These are phyloP conservation scores for Limnephilus auricula DNA, from an alignment of 2,888 invertebrate genomes.

Conservation along the genomic window DNA sequence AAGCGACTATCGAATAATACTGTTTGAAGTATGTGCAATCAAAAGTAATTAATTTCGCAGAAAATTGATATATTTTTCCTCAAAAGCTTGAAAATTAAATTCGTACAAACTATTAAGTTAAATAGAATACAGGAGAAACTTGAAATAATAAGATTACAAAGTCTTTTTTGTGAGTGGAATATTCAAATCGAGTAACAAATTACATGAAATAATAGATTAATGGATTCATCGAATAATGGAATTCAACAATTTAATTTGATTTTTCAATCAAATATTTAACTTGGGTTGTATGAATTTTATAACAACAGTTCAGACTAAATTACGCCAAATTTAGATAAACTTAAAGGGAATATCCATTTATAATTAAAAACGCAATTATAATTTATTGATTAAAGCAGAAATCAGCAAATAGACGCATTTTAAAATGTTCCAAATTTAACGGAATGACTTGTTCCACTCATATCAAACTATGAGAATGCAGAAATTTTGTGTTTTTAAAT, in stretches of 20 bases:
- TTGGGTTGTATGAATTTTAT: not conserved
- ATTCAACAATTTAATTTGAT: not conserved
- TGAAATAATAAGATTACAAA: not conserved
- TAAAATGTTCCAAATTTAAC: not conserved
- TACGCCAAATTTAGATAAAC: not conserved
- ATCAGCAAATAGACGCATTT: not conserved
- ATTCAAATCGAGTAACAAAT: not conserved
- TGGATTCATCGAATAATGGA: not conserved
- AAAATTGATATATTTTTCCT: not conserved
- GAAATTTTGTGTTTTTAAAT: too few species aligned
- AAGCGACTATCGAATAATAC: too few species aligned
- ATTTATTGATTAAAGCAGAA: not conserved
- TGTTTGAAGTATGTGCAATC: too few species aligned
- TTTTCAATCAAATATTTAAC: not conserved
- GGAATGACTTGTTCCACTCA: not conserved
- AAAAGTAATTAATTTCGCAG: not conserved
- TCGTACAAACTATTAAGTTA: not conserved
- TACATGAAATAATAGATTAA: not conserved
- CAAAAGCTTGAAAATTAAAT: not conserved
- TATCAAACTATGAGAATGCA: too few species aligned
- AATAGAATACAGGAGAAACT: not conserved
- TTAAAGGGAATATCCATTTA: not conserved
- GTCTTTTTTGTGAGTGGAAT: not conserved
- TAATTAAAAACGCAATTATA: not conserved
- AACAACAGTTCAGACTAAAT: not conserved